phyloP scores from a whole-genome alignment of 2,113 vertebrate genomes.

The Eulacestoma nigropectus region DNA sequence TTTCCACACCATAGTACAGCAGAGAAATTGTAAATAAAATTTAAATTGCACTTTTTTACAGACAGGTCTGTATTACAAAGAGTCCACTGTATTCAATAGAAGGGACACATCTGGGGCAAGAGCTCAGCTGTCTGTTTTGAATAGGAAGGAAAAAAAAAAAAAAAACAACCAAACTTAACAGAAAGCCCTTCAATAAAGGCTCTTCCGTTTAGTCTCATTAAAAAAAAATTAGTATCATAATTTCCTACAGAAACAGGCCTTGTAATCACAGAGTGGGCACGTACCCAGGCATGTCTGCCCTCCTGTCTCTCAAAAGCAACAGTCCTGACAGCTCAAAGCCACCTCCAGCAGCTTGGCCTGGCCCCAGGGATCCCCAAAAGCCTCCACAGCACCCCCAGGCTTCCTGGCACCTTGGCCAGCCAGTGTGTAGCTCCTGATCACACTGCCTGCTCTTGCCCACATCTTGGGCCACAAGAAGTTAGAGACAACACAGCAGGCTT shows the following conservation, averaged over 20 bases:
- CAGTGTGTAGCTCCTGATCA: fast-evolving
- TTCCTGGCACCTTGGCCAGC: neutral
- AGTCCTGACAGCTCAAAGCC: neutral
- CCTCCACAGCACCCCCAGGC: fast-evolving
- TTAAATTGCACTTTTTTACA: neutral
- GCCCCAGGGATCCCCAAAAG: neutral
- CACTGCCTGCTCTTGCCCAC: neutral
- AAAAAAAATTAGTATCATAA: neutral
- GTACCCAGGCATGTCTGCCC: fast-evolving
- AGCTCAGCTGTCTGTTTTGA: neutral
- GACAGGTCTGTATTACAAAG: neutral
- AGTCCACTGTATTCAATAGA: neutral
- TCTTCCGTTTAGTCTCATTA: neutral
- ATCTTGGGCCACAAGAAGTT: neutral
- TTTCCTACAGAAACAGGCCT: neutral
- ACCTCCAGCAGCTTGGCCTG: neutral
- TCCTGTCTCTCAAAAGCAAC: neutral
- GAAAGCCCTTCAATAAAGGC: neutral
- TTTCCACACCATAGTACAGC: neutral
- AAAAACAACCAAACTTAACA: neutral
- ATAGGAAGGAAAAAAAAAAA: neutral
- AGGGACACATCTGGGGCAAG: neutral
- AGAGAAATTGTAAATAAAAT: neutral
- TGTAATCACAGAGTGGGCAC: neutral
- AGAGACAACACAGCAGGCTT: neutral